phyloP scores from a whole-genome alignment of 1,140 invertebrate species.

The Drosophila eugracilis region DNA sequence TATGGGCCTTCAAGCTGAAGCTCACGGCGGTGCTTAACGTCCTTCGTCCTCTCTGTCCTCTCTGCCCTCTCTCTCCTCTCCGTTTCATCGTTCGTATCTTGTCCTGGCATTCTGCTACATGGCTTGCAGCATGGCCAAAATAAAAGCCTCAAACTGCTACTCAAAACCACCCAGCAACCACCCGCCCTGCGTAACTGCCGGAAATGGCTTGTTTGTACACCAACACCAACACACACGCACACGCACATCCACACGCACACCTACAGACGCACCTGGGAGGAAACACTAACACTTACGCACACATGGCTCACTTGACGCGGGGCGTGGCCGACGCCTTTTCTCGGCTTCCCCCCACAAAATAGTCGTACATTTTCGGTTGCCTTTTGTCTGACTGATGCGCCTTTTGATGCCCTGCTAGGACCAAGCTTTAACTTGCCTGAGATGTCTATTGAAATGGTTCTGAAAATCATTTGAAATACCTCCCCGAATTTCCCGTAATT shows the following conservation, averaged over 20 bases:
- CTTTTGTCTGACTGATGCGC: neutral
- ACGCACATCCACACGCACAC: too few relatives aligned
- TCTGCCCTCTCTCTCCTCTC: too few relatives aligned
- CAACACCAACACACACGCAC: neutral
- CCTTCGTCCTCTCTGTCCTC: conserved; percentile 2
- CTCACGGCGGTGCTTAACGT: conserved; percentile 23
- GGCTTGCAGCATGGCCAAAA: conserved; percentile 18
- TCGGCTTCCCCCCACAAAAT: neutral
- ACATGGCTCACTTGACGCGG: conserved; percentile 6
- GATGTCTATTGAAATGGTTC: too few relatives aligned
- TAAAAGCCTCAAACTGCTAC: neutral
- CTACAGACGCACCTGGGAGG: conserved; percentile 31
- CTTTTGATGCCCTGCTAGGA: neutral
- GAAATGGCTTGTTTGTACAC: conserved; percentile 39
- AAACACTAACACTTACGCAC: conserved; percentile 10
- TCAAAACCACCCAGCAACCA: neutral
- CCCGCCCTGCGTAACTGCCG: conserved; percentile 14
- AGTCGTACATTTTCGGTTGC: neutral
- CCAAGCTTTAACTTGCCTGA: too few relatives aligned
- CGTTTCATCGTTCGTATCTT: neutral
- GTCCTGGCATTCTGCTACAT: conserved; percentile 12
- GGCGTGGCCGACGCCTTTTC: conserved; percentile 13
- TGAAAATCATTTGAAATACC: neutral
- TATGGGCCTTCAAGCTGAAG: conserved; percentile 4
- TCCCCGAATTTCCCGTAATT: neutral